Evolutionary conservation across 2,888 invertebrate genomes (phyloP).

Genomic region (Rhodophaea formosa): DNA sequence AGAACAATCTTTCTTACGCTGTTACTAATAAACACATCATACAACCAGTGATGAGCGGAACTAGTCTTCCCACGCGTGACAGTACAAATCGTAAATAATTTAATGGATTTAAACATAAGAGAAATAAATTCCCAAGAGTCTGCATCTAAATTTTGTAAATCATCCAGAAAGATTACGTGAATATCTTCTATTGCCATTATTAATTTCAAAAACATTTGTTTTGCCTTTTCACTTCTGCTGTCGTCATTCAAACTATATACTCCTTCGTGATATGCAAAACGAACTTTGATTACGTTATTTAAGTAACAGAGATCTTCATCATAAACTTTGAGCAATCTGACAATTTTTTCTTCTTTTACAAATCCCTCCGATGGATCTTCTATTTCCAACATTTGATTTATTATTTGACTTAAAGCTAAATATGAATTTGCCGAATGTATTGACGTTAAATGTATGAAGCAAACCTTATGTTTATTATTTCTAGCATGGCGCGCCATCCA

Average conservation of each 20-base stretch:
- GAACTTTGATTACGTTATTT: conserved; percentile 75
- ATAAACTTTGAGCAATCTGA: conserved; percentile 50
- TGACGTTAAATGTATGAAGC: conserved; percentile 54
- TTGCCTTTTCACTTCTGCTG: conserved; percentile 59
- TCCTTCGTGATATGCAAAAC: conserved; percentile 71
- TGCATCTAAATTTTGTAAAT: conserved; percentile 73
- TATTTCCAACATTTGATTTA: conserved; percentile 61
- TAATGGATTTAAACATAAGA: conserved; percentile 52
- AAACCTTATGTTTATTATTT: conserved; percentile 46
- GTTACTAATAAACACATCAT: conserved; percentile 60
- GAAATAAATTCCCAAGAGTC: conserved; percentile 68
- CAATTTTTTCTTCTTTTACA: conserved; percentile 65
- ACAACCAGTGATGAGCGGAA: conserved; percentile 62
- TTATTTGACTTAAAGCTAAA: conserved; percentile 67
- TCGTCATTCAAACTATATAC: conserved; percentile 57
- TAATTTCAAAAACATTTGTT: conserved; percentile 59
- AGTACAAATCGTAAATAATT: conserved; percentile 59
- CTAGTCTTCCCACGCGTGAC: conserved; percentile 65
- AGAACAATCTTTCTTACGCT: conserved; percentile 68
- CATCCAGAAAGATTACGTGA: conserved; percentile 69
- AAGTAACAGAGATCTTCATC: conserved; percentile 77
- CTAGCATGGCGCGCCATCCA: conserved; percentile 64
- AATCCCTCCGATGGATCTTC: conserved; percentile 61
- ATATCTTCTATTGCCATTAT: conserved; percentile 50
- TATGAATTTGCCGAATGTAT: conserved; percentile 68